phyloP scores from a whole-genome alignment of 2,113 vertebrate species.

The Oxyruncus cristatus region DNA sequence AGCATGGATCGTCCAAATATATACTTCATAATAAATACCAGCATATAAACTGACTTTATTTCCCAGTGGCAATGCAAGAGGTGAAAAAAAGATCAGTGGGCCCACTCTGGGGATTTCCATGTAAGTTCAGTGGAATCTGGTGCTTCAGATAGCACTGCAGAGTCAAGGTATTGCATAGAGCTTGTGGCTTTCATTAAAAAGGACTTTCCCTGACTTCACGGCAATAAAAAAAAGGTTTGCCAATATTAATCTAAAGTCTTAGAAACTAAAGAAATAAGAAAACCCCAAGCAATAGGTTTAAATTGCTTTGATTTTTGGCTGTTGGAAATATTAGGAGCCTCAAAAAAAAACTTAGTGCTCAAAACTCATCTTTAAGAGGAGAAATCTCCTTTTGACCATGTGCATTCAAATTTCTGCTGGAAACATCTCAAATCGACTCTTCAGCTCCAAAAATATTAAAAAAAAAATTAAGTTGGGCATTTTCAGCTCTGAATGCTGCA shows the following conservation, averaged over 20 bases:
- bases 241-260: slow-evolving; percentile 7
- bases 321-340: background rate
- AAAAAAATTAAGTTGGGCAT: too few relatives aligned
- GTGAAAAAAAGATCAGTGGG: background rate
- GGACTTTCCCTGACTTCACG: background rate
- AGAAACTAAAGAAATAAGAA: slow-evolving; percentile 5
- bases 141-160: background rate
- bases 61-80: background rate
- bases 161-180: background rate
- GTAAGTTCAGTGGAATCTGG: background rate
- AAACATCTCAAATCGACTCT: background rate
- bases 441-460: background rate
- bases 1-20: background rate
- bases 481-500: fast-evolving
- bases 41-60: slow-evolving; percentile 10
- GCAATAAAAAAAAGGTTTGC: slow-evolving; percentile 1
- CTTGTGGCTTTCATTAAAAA: slow-evolving; percentile 39
- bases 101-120: background rate
- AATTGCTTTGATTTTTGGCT: background rate
- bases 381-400: background rate
- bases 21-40: slow-evolving; percentile 10
- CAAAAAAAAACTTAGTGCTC: background rate
- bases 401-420: background rate
- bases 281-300: background rate
- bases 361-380: background rate